Conservation (phyloP, 35 echinoderm and acorn worm species). For the Chiridota heheva region DNA sequence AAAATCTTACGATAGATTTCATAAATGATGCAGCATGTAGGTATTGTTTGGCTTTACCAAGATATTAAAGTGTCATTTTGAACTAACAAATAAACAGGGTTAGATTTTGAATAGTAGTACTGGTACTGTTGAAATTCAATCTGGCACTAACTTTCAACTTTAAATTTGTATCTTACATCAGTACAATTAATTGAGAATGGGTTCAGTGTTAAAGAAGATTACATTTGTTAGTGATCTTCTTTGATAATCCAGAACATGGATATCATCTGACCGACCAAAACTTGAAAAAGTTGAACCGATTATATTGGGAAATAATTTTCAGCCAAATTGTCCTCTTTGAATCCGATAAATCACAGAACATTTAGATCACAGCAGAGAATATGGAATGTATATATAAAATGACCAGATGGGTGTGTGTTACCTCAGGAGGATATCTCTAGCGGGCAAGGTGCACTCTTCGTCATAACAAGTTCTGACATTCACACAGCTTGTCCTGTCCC, state of each 20-base stretch:
- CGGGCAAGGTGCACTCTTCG: slow-evolving; percentile 4
- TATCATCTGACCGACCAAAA: no score
- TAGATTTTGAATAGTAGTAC: no score
- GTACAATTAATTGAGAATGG: no score
- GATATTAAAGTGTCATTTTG: no score
- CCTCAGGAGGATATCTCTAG: slow-evolving; percentile 31
- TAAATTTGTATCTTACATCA: no score
- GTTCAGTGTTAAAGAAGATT: no score
- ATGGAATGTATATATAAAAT: not conserved
- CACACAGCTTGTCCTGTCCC: slow-evolving; percentile 39
- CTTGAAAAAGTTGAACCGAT: not conserved
- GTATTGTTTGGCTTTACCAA: no score
- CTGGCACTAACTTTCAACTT: no score
- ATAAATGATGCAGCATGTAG: not conserved
- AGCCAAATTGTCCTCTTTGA: not conserved
- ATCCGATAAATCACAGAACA: not conserved
- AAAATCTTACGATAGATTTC: not conserved
- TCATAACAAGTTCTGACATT: slow-evolving; percentile 56
- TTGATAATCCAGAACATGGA: not conserved
- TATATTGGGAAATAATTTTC: not conserved
- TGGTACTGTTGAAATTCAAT: no score
- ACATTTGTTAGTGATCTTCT: no score
- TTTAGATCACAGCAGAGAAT: not conserved
- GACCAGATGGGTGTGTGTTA: not conserved
- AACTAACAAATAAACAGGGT: no score